Evolutionary conservation across 1,140 invertebrate species (phyloP), one percentile per base, ranked within the genome.

Genomic region (Drosophila yakuba): DNA sequence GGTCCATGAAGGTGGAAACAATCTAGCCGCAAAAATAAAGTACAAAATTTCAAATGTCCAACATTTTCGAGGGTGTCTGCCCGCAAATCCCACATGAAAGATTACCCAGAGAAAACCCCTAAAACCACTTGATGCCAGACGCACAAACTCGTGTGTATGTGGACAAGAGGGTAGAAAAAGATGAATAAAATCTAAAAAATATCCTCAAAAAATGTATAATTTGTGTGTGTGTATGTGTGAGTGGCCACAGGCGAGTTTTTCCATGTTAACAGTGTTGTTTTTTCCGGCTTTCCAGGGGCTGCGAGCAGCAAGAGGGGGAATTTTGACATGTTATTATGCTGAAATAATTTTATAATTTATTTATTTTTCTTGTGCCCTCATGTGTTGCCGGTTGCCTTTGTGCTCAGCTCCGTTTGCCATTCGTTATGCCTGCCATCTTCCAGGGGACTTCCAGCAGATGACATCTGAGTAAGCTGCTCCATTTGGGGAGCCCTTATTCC

Each of bases 311-410:
- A n/a, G 45, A 62, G 28, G 64, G 64, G 77, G 58, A 55, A 67
- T 61, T 69, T 72, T 86, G 82, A 86, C 82, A 86, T 86, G 82
- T 86, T 86, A 86, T 78, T 83, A 82, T 83, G 73, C 79, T 80
- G 81, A 80, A 80, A 89, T 85, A 89, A 83, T 91, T 91, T 91
- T 91, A 91, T 89, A 91, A 91, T 91, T 91, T 91, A 91, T 91
- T 89, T 91, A 89, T 86, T 90, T 86, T 80, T 67, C 54, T 54
- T 59, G 28, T 35, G 35, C 35, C 39, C 38, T 43, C 28, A 11
- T 39, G 20, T 51, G 51, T 32, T 47, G 41, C 56, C 51, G 51
- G 51, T 32, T 47, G 41, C 56, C 51, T 56, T 58, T 78, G 32
- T 72, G 66, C n/a, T n/a, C 28, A 4, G 45, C 35, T 32, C 35